Evolutionary conservation across 1,140 invertebrate species (phyloP).

Genomic region (Microplitis mediator): DNA sequence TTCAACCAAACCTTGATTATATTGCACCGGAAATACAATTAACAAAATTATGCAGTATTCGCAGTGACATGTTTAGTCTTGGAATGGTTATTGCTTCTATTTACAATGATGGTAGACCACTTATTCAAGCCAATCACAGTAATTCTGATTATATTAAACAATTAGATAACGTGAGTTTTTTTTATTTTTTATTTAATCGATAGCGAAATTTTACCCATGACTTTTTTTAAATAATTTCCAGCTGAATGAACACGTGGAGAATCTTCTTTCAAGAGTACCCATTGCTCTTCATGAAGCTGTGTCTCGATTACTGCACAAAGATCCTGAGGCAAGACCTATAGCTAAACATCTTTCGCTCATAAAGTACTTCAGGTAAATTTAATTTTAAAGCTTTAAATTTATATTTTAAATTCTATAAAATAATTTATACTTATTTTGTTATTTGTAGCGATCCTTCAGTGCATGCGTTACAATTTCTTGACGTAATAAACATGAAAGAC

Average conservation of each 20-base stretch:
- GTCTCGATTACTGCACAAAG: constrained; percentile 79
- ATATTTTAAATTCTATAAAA: neutral
- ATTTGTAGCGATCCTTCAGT: constrained; percentile 82
- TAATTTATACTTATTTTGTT: constrained; percentile 27
- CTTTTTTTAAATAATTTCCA: constrained; percentile 48
- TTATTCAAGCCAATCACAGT: constrained; percentile 89
- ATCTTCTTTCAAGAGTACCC: constrained; percentile 79
- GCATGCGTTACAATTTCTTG: constrained; percentile 87
- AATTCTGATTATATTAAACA: constrained; percentile 87
- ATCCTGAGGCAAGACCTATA: constrained; percentile 81
- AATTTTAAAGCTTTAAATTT: neutral
- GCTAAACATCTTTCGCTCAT: constrained; percentile 86
- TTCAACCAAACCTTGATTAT: constrained; percentile 91
- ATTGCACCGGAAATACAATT: constrained; percentile 89
- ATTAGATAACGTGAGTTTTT: constrained; percentile 81
- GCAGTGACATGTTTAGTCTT: constrained; percentile 94
- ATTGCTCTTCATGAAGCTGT: constrained; percentile 86
- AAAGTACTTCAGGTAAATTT: constrained; percentile 82
- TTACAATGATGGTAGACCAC: constrained; percentile 85
- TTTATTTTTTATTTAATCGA: neutral
- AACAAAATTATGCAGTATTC: constrained; percentile 79
- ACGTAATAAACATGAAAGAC: constrained; percentile 92
- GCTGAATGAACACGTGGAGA: constrained; percentile 81
- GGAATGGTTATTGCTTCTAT: constrained; percentile 91
- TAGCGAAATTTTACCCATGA: no score